Conservation (phyloP, 2,113 vertebrate species). For the Xenopus tropicalis region DNA sequence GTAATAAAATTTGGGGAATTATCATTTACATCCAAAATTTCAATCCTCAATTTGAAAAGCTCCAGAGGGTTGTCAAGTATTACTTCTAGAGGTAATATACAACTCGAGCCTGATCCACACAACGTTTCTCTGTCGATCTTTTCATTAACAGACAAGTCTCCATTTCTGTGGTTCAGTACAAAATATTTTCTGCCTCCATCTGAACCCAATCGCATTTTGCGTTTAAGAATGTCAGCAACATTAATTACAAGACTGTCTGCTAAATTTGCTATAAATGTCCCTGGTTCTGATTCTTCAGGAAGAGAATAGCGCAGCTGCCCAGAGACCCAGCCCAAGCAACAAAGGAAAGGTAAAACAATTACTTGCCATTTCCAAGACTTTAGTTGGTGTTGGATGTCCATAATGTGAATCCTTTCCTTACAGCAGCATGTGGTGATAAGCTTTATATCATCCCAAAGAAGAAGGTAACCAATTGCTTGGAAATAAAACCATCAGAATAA, state of each 20-base stretch:
- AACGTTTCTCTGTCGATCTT: constrained; percentile 60
- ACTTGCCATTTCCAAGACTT: constrained; percentile 75
- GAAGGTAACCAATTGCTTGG: not conserved
- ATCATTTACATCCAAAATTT: constrained; percentile 78
- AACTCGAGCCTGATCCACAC: constrained; percentile 57
- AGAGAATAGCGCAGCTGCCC: constrained; percentile 72
- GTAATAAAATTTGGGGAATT: constrained; percentile 70
- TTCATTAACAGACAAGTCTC: constrained; percentile 63
- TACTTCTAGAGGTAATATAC: constrained; percentile 68
- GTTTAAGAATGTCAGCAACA: constrained; percentile 63
- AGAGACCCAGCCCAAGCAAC: constrained; percentile 65
- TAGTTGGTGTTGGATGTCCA: constrained; percentile 58
- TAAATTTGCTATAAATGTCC: constrained; percentile 70
- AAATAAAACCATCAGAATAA: not conserved
- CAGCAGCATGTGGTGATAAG: constrained; percentile 8
- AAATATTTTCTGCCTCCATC: constrained; percentile 65
- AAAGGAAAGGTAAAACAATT: constrained; percentile 68
- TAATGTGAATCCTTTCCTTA: constrained; percentile 53
- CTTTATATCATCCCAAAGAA: constrained; percentile 9
- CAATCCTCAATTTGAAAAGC: constrained; percentile 72
- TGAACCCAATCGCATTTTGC: constrained; percentile 63
- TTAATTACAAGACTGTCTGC: constrained; percentile 71
- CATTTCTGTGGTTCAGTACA: constrained; percentile 59
- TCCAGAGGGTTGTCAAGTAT: constrained; percentile 69
- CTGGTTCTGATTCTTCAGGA: constrained; percentile 70